phyloP scores from a whole-genome alignment of 1,140 invertebrate species.

The Trichogramma pretiosum region DNA sequence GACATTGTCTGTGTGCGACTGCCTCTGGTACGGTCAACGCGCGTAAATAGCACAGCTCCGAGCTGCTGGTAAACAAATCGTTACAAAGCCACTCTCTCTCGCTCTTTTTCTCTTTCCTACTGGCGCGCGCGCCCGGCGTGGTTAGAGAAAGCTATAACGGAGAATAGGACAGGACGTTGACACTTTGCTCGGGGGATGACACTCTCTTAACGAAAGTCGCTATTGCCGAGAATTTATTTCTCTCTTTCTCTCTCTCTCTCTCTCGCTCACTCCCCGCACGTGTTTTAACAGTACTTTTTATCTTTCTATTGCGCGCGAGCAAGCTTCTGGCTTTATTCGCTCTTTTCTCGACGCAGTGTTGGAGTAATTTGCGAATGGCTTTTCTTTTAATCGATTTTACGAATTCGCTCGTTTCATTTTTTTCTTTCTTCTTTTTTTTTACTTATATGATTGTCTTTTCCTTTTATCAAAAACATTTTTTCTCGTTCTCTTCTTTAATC shows the following conservation, averaged over 20 bases:
- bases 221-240: slow-evolving; percentile 14
- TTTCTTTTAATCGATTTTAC: slow-evolving; percentile 12
- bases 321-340: too few relatives aligned
- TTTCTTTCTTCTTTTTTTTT: slow-evolving; percentile 10
- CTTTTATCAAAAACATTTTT: not conserved
- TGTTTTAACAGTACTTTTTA: not conserved
- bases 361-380: slow-evolving; percentile 17
- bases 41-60: too few relatives aligned
- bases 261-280: not conserved
- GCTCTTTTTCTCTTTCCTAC: too few relatives aligned
- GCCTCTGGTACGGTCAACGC: too few relatives aligned
- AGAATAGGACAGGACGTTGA: not conserved
- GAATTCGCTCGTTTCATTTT: slow-evolving; percentile 13
- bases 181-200: too few relatives aligned
- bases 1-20: too few relatives aligned
- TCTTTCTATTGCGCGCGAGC: too few relatives aligned
- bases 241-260: slow-evolving; percentile 7
- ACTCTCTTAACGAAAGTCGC: slow-evolving; percentile 1
- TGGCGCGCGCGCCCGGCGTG: too few relatives aligned
- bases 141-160: too few relatives aligned
- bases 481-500: not conserved
- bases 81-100: too few relatives aligned
- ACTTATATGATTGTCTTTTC: slow-evolving; percentile 10
- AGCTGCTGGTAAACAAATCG: too few relatives aligned
- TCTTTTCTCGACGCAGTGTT: not conserved